Evolutionary conservation across 2,797 vertebrate species (phyloP).

Genomic region (Crocodylus rhombifer): DNA sequence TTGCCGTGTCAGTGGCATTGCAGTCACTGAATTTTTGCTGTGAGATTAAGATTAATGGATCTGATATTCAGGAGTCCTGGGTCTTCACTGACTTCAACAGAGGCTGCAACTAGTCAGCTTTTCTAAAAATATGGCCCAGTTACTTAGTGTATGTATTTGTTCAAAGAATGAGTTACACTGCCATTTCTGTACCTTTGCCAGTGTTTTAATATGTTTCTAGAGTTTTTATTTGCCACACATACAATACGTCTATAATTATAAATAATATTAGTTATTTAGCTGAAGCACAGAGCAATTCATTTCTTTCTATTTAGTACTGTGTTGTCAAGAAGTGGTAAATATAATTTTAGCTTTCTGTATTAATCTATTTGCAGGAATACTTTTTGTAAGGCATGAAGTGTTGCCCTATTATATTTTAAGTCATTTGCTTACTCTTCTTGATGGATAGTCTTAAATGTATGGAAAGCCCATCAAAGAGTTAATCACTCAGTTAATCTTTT

Average conservation of each 20-base stretch:
- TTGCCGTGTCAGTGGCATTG: background rate
- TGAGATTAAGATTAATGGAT: background rate
- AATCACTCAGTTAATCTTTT: background rate
- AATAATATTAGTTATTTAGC: background rate
- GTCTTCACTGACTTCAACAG: accelerated
- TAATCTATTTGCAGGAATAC: background rate
- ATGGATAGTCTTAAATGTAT: background rate
- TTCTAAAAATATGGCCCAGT: accelerated
- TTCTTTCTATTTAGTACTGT: background rate
- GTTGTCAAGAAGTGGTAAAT: background rate
- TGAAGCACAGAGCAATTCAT: background rate
- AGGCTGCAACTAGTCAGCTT: background rate
- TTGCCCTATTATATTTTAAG: background rate
- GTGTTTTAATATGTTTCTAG: background rate
- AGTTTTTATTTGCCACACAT: background rate
- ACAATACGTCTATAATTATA: background rate
- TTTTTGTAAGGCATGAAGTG: background rate
- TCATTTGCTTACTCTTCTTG: background rate
- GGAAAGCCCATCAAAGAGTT: background rate
- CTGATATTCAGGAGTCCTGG: background rate
- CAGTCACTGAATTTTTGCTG: background rate
- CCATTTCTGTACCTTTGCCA: accelerated
- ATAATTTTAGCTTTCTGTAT: background rate
- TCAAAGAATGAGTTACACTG: accelerated
- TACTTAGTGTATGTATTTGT: background rate